Percentiles rank a stretch among this genome's conserved stretches.
phyloP scores from a whole-genome alignment of 2,113 vertebrate species.

The Ophiodon elongatus region DNA sequence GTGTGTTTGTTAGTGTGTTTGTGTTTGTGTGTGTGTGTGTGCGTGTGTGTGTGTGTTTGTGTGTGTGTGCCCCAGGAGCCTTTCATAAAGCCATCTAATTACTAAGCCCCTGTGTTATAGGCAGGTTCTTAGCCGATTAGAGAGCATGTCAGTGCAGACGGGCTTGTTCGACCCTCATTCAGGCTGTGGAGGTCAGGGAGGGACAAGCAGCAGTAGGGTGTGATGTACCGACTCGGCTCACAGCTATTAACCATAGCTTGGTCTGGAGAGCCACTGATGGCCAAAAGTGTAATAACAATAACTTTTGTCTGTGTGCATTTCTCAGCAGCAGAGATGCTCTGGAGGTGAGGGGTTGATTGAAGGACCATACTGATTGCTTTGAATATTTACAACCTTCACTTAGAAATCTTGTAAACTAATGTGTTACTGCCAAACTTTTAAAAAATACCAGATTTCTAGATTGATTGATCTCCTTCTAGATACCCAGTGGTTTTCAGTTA shows the following conservation, averaged over 20 bases:
- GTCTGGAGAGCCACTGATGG: neutral
- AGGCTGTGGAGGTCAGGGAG: constrained; percentile 8
- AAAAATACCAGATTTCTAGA: neutral
- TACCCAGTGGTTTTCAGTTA: neutral
- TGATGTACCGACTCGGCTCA: neutral
- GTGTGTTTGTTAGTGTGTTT: neutral
- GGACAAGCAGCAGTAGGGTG: constrained; percentile 6
- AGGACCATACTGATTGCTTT: neutral
- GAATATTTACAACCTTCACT: neutral
- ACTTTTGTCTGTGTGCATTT: neutral
- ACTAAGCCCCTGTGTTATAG: constrained; percentile 54
- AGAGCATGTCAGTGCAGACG: constrained; percentile 10
- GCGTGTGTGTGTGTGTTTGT: neutral
- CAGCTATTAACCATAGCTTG: neutral
- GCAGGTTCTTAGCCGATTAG: constrained; percentile 53
- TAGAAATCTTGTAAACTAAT: neutral
- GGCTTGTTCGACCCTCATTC: constrained; percentile 6
- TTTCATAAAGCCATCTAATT: constrained; percentile 55
- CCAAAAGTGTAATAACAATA: neutral
- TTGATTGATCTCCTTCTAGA: neutral
- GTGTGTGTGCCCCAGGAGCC: neutral
- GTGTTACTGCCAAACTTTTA: neutral
- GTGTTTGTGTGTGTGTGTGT: neutral
- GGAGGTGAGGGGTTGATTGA: neutral
- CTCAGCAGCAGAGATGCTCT: neutral